Percentiles rank a stretch among this genome's conserved stretches.
These are phyloP conservation scores for Halictus ligatus DNA, from an alignment of 2,888 invertebrate species.

Conservation along the genomic window DNA sequence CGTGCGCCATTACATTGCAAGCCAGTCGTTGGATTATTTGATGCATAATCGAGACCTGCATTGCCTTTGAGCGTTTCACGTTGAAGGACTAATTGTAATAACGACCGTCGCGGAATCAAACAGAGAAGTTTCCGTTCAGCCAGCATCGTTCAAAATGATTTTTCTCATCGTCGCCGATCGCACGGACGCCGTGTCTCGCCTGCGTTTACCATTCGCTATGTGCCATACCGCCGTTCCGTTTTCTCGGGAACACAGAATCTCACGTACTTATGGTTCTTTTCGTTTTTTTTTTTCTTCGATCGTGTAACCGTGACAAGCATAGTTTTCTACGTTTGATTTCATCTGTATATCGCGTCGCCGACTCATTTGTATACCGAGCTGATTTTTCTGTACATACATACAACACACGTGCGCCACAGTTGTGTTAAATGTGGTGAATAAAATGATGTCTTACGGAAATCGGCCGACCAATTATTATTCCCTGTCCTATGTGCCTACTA, in stretches of 20 bases:
- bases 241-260: conserved; percentile 8
- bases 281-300: conserved; percentile 2
- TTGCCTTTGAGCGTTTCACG: conserved; percentile 46
- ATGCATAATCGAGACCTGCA: conserved; percentile 37
- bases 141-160: neutral
- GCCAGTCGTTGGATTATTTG: conserved; percentile 38
- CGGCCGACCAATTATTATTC: neutral
- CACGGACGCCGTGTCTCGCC: neutral
- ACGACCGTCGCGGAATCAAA: conserved; percentile 48
- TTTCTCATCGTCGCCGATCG: neutral
- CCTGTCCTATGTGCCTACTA: neutral
- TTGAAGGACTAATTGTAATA: conserved; percentile 53
- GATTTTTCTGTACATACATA: conserved; percentile 46
- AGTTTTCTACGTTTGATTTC: conserved; percentile 53
- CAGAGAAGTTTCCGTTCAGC: conserved; percentile 13
- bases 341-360: conserved; percentile 41
- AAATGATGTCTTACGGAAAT: conserved; percentile 46
- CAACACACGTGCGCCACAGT: conserved; percentile 34
- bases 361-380: conserved; percentile 45
- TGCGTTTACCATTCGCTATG: neutral
- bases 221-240: neutral
- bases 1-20: conserved; percentile 31
- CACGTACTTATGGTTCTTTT: neutral
- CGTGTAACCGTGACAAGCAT: conserved; percentile 14
- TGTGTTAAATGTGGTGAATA: conserved; percentile 51